Base-by-base conservation (phyloP, 2,113 vertebrate species). In the Gobiocypris rarus region DNA sequence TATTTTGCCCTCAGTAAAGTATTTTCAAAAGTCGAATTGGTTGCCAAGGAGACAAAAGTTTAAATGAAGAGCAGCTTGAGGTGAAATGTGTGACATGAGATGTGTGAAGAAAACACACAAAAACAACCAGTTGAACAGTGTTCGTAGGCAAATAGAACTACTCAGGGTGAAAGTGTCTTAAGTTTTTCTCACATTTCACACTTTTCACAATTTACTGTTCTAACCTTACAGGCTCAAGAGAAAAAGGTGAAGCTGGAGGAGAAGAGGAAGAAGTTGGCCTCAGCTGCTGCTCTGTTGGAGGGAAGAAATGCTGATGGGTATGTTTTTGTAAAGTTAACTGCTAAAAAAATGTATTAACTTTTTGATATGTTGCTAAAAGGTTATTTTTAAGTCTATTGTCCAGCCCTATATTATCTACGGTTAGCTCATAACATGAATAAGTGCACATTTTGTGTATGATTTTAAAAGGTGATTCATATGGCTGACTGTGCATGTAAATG, bases 221-320 rank as follows among this genome's bases (percentile, higher is more conserved):
- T 77, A 38, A 78, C 24, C 14, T 50, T 65, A 87, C 74, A 98
- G 98, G 94, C 93, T 89, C 93, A 93, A 84, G 96, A 96, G 90
- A 98, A 93, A 87, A 96, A 95, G 84, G 91, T 91, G 54, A 96
- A 94, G 90, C 93, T 94, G 87, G 96, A 97, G 87, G 96, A 97
- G 89, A 97, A 94, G 89, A 96, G 92, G 82, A 98, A 92, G 93
- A 96, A 94, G 88, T 91, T 97, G 15, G 86, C 92, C 8, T 94
- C 96, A 45, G 89, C 96, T 19, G 95, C 96, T 41, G 92, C 95
- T 71, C 89, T 96, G 81, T 90, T 99, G 89, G 88, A 92, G 82
- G 94, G 94, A 84, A 96, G 91, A 91, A 96, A 99, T 9, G 97
- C 97, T 5, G 98, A 99, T 82, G 98, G 98, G 97, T 99, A 48